These are phyloP conservation scores for Epirrhoe alternata DNA, from an alignment of 2,888 invertebrate genomes.

Conservation along the genomic window DNA sequence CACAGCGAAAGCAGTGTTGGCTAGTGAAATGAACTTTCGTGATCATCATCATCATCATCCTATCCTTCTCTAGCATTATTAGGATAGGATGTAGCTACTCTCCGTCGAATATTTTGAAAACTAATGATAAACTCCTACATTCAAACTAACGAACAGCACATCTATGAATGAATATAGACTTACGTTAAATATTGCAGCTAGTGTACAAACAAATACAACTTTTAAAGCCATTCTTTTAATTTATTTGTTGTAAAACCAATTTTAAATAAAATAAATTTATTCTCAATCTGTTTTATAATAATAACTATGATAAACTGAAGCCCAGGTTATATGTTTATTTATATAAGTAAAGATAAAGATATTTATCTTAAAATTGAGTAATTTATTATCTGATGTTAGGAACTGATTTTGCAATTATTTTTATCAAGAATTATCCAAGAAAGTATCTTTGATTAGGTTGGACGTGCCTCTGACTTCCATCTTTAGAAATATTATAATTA, in stretches of 20 bases:
- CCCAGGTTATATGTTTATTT: background rate
- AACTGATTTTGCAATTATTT: slow-evolving; percentile 4
- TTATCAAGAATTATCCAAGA: background rate
- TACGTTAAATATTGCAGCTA: slow-evolving; percentile 19
- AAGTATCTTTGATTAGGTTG: background rate
- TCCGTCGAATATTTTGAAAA: too few relatives aligned
- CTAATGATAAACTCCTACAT: too few relatives aligned
- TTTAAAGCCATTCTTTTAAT: slow-evolving; percentile 19
- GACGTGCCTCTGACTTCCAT: background rate
- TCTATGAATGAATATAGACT: background rate
- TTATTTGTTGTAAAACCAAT: background rate
- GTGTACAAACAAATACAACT: slow-evolving; percentile 4
- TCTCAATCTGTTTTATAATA: background rate
- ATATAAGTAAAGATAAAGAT: slow-evolving; percentile 7
- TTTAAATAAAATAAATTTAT: background rate
- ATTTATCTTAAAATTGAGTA: slow-evolving; percentile 6
- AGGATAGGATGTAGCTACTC: too few relatives aligned
- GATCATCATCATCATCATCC: too few relatives aligned
- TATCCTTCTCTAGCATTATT: too few relatives aligned
- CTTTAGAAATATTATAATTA: background rate
- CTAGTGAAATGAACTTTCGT: too few relatives aligned
- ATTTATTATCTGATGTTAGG: slow-evolving; percentile 2
- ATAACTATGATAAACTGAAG: slow-evolving; percentile 9
- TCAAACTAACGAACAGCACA: too few relatives aligned
- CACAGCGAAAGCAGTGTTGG: too few relatives aligned